Evolutionary conservation across 2,888 invertebrate genomes (phyloP).

Genomic region (Cheilosia soror): DNA sequence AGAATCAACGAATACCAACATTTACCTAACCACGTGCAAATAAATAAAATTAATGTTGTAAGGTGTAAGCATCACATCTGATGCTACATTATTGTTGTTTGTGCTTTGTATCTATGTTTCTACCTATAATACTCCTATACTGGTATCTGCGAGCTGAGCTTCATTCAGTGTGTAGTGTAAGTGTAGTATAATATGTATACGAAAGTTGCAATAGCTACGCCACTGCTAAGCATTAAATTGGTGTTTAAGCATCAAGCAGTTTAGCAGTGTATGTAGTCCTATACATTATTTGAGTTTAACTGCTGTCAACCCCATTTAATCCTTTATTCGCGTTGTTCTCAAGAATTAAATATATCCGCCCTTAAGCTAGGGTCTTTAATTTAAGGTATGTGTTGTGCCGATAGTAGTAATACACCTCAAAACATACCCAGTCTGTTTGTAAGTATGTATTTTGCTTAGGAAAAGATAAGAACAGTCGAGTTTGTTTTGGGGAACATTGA

Average conservation of each 20-base stretch:
- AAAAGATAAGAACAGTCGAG: not conserved
- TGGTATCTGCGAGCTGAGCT: not conserved
- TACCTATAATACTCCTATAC: slow-evolving; percentile 1
- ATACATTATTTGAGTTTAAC: slow-evolving; percentile 31
- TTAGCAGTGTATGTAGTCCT: not conserved
- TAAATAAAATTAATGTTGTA: not conserved
- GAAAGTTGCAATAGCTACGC: too few relatives aligned
- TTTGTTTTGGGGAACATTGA: not conserved
- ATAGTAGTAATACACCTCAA: slow-evolving; percentile 26
- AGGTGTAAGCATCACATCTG: slow-evolving; percentile 20
- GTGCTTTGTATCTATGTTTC: not conserved
- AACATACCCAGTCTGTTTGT: not conserved
- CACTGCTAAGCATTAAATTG: not conserved
- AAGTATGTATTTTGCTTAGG: slow-evolving; percentile 5
- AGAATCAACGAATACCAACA: too few relatives aligned
- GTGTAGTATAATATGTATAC: too few relatives aligned
- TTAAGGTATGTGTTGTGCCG: slow-evolving; percentile 26
- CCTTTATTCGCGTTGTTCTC: slow-evolving; percentile 23
- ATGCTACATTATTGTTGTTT: not conserved
- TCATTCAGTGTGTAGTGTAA: not conserved
- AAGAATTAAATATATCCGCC: slow-evolving; percentile 5
- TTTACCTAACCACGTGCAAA: slow-evolving; percentile 23
- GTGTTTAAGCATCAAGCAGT: slow-evolving; percentile 9
- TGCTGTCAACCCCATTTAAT: slow-evolving; percentile 47
- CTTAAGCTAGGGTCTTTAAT: slow-evolving; percentile 9